These are phyloP conservation scores for Cuniculus paca DNA, from an alignment of 2,797 vertebrate genomes.

Conservation along the genomic window DNA sequence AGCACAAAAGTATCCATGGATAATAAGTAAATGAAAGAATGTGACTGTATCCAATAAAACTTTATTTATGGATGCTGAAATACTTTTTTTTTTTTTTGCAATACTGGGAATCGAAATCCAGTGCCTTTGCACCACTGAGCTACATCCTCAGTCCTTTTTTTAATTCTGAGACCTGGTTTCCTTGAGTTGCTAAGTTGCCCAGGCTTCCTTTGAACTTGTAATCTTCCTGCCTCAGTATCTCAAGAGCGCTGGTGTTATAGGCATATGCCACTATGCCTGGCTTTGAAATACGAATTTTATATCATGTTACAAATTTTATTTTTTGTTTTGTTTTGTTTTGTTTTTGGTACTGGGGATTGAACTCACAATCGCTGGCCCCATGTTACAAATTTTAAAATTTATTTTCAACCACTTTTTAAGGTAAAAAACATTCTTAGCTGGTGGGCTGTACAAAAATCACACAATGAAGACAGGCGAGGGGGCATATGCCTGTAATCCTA, in stretches of 20 bases:
- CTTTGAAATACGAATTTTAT: background rate
- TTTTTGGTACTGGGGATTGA: no score
- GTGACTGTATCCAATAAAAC: background rate
- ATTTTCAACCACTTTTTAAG: slow-evolving; percentile 41
- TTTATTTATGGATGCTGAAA: background rate
- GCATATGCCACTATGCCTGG: background rate
- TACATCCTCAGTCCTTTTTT: background rate
- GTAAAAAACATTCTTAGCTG: slow-evolving; percentile 12
- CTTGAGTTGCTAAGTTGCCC: background rate
- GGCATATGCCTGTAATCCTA: background rate
- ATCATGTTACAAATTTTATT: background rate
- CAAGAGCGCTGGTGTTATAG: background rate
- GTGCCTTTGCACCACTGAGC: background rate
- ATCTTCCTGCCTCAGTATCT: background rate
- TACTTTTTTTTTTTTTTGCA: background rate
- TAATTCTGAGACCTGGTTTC: background rate
- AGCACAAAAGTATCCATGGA: background rate
- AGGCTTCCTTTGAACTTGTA: background rate
- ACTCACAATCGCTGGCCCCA: no score
- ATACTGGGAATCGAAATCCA: background rate
- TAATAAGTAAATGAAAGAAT: background rate
- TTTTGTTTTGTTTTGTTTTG: no score
- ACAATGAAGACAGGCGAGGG: background rate
- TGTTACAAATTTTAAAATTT: background rate
- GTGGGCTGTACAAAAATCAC: background rate